Evolutionary conservation across 2,888 invertebrate genomes (phyloP).

Genomic region (Chymomyza caudatula): DNA sequence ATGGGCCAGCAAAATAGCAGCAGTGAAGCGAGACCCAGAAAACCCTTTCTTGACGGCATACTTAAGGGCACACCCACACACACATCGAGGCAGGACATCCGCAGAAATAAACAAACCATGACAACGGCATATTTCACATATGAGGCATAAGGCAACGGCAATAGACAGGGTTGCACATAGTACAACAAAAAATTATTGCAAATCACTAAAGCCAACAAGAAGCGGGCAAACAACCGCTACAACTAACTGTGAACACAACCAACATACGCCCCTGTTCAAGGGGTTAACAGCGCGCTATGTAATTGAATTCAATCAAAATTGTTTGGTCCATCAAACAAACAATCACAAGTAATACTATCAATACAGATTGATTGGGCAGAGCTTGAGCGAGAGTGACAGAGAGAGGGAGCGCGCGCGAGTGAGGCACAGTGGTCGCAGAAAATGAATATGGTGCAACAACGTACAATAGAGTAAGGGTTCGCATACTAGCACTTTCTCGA

Average conservation of each 20-base stretch:
- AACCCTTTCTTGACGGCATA: slow-evolving; percentile 1
- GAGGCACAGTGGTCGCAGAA: no score
- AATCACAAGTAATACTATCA: slow-evolving; percentile 64
- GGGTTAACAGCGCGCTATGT: slow-evolving; percentile 37
- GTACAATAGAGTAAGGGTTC: no score
- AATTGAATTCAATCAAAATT: slow-evolving; percentile 77
- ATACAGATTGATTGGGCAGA: slow-evolving; percentile 53
- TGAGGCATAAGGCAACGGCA: slow-evolving; percentile 20
- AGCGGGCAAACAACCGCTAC: slow-evolving; percentile 23
- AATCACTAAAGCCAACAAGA: slow-evolving; percentile 73
- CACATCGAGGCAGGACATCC: slow-evolving; percentile 38
- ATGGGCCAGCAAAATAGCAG: slow-evolving; percentile 19
- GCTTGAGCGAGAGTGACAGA: no score
- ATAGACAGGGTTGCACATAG: background rate
- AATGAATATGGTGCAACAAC: no score
- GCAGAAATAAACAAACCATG: slow-evolving; percentile 61
- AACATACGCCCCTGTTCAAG: slow-evolving; percentile 5
- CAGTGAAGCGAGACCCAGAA: background rate
- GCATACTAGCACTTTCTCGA: no score
- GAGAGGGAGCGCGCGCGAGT: no score
- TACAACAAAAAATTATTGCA: slow-evolving; percentile 66
- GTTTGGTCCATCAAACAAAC: slow-evolving; percentile 76
- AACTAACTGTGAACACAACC: slow-evolving; percentile 29
- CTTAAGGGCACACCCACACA: background rate
- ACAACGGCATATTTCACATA: slow-evolving; percentile 66